A percentile compares a stretch with the other conserved stretches of the same genome.
Evolutionary conservation across 2,797 vertebrate species (phyloP).

Genomic region (Orientallactaga sibirica): DNA sequence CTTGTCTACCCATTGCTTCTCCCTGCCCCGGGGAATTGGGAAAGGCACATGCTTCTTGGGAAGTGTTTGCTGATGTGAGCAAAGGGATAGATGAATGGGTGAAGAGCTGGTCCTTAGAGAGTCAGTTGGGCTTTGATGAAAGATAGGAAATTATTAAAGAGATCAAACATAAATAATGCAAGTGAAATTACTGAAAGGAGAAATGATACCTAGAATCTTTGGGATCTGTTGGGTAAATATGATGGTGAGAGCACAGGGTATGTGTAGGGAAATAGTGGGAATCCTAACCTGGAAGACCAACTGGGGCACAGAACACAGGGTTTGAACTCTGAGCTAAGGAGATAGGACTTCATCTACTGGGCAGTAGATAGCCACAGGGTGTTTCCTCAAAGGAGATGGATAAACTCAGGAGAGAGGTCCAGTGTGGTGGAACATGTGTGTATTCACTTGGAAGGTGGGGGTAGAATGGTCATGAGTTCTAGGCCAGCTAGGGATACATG

Average conservation of each 20-base stretch:
- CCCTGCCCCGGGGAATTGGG: not conserved
- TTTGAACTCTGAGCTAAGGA: not conserved
- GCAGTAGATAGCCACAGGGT: not conserved
- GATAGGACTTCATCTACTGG: not conserved
- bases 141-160: constrained; percentile 7
- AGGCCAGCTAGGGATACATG: not conserved
- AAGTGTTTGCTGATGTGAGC: constrained; percentile 1
- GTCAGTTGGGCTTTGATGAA: constrained; percentile 9
- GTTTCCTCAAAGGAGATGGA: not conserved
- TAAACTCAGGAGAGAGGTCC: not conserved
- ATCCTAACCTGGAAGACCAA: not conserved
- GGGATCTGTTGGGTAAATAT: not conserved
- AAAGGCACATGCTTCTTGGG: not conserved
- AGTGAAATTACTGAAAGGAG: not conserved
- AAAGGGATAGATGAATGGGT: not conserved
- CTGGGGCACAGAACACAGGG: not conserved
- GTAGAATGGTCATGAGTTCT: not conserved
- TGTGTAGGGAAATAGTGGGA: not conserved
- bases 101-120: not conserved
- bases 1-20: not conserved
- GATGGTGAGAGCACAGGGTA: not conserved
- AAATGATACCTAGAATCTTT: not conserved
- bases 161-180: not conserved
- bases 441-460: not conserved
- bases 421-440: not conserved